Evolutionary conservation across 2,888 invertebrate species (phyloP), one percentile per base, ranked within the genome.

Genomic region (Seira musarum): DNA sequence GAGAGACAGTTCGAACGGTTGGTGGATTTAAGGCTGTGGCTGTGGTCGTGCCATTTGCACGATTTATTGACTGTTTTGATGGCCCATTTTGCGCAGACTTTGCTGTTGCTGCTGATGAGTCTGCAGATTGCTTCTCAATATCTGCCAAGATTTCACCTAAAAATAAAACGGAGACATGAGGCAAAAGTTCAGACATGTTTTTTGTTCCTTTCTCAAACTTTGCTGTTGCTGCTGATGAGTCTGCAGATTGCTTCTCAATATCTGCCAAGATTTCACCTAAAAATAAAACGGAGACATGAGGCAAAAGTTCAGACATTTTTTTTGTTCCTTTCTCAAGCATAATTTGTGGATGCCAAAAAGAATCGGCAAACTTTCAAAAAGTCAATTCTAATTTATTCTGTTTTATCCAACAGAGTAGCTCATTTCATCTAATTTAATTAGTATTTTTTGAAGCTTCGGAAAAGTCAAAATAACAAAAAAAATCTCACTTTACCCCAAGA

Each of bases 71-170:
- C 22, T 19, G 21, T 64, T 64, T 64, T 64, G 73, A 73, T 73
- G 73, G 65, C 73, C 73, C 64, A 73, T 73, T 73, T 73, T 21
- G 53, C 65, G 25, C 17, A 8, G 68, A 17, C 1, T n/a, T 13
- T 40, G 40, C 6, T 40, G 6, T 40, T 40, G 49, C 53, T 46
- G 70, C 17, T 57, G 61, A 72, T 72, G 71, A 13, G 65, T 73
- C 73, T 73, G 73, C 73, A 22, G 73, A 73, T 66, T 73, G 73
- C 22, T 73, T 73, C 73, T 73, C 73, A 10, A 73, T 73, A 53
- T 73, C 73, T 73, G 73, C 73, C 73, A 73, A 73, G 35, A 73
- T 73, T 22, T 73, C 73, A 65, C 73, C 73, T 73, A 73, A 73
- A 73, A 73, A 73, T 73, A 73, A 73, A 65, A 65, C 66, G 19